Evolutionary conservation across 2,113 vertebrate genomes (phyloP).

Genomic region (Collichthys lucidus): DNA sequence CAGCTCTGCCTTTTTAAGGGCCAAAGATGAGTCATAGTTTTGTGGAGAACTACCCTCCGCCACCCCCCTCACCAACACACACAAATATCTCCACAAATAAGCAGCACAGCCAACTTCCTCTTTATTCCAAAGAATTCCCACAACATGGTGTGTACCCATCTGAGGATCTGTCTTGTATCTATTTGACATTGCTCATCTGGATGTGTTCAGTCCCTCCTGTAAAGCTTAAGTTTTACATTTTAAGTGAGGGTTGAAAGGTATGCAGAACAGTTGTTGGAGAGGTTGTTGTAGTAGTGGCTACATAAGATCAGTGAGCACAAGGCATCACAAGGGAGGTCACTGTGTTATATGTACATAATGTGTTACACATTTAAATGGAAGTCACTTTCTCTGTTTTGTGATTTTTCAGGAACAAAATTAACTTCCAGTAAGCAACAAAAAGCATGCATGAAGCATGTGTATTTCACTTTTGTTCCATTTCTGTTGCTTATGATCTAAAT

Average conservation of each 20-base stretch:
- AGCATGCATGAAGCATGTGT: neutral
- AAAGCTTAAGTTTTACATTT: constrained; percentile 38
- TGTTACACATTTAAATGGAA: neutral
- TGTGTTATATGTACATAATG: neutral
- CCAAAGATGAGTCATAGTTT: constrained; percentile 62
- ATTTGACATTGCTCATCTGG: constrained; percentile 41
- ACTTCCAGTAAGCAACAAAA: neutral
- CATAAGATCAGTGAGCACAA: constrained; percentile 25
- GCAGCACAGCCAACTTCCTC: constrained; percentile 24
- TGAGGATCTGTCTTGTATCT: constrained; percentile 29
- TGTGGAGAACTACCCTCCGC: constrained; percentile 8
- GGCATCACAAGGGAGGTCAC: constrained; percentile 4
- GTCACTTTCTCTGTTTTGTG: neutral
- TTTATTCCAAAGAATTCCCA: constrained; percentile 57
- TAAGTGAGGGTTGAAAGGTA: constrained; percentile 33
- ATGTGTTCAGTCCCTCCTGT: constrained; percentile 25
- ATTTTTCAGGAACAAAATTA: neutral
- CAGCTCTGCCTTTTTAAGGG: constrained; percentile 32
- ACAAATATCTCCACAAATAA: constrained; percentile 43
- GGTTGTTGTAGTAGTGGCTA: constrained; percentile 36
- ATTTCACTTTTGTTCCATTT: neutral
- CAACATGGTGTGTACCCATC: constrained; percentile 37
- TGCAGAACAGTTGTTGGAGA: constrained; percentile 22
- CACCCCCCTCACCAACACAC: constrained; percentile 3
- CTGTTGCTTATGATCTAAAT: neutral